Evolutionary conservation across 2,888 invertebrate genomes (phyloP).

Genomic region (Microplitis deprimator): DNA sequence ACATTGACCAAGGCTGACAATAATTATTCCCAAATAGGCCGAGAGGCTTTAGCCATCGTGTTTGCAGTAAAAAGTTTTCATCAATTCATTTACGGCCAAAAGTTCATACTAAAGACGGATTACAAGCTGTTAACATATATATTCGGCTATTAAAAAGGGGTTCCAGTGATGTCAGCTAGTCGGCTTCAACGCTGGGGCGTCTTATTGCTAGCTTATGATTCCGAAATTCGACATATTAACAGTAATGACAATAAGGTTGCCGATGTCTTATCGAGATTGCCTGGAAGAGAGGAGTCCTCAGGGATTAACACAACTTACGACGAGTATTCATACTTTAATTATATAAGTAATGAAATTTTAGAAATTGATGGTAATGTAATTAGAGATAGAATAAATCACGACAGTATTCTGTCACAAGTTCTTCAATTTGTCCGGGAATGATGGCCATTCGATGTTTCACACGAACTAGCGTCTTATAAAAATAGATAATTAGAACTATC

Average conservation of each 20-base stretch:
- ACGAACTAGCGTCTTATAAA: neutral
- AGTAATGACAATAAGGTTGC: constrained; percentile 30
- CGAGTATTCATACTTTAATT: neutral
- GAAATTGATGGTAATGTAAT: too few relatives aligned
- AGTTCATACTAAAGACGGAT: constrained; percentile 32
- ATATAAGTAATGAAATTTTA: neutral
- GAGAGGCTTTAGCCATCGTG: neutral
- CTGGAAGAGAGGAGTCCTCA: neutral
- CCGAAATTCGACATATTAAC: constrained; percentile 21
- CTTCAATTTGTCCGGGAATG: neutral
- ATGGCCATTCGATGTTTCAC: neutral
- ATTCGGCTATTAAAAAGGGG: constrained; percentile 25
- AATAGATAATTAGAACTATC: neutral
- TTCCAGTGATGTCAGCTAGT: constrained; percentile 33
- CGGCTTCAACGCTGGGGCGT: constrained; percentile 34
- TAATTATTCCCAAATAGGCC: neutral
- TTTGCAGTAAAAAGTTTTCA: constrained; percentile 24
- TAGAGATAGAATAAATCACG: neutral
- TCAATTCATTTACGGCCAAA: constrained; percentile 26
- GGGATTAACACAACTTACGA: neutral
- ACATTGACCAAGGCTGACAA: constrained; percentile 1
- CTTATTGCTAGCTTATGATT: constrained; percentile 28
- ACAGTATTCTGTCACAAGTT: neutral
- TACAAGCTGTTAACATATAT: constrained; percentile 36
- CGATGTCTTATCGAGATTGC: constrained; percentile 20